phyloP scores from a whole-genome alignment of 1,140 invertebrate species.

The Pentalonia nigronervosa region DNA sequence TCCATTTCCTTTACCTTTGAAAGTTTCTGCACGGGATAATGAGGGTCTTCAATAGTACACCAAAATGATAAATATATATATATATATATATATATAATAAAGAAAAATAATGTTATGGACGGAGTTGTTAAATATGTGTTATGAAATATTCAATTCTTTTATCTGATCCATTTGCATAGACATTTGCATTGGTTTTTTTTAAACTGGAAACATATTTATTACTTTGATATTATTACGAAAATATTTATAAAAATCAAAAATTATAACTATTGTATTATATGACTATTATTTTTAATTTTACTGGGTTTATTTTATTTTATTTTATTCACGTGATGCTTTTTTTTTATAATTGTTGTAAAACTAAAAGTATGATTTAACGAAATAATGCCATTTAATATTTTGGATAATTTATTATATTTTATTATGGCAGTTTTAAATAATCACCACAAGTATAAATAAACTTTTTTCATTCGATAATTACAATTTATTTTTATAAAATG shows the following conservation, averaged over 20 bases:
- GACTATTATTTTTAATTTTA: background rate
- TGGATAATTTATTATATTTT: background rate
- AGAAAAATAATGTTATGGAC: background rate
- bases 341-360: background rate
- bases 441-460: background rate
- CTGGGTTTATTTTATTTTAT: background rate
- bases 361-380: too few relatives aligned
- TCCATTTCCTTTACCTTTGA: constrained; percentile 34
- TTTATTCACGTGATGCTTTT: background rate
- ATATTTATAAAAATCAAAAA: background rate
- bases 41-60: background rate
- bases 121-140: background rate
- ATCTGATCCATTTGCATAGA: background rate
- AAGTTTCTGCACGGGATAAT: background rate
- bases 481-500: background rate
- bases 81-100: background rate
- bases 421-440: background rate
- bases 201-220: background rate
- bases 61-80: background rate
- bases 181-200: background rate
- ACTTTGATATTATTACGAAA: background rate
- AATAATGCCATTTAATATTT: too few relatives aligned
- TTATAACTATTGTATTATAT: background rate
- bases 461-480: background rate
- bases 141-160: background rate